Evolutionary conservation across 2,113 vertebrate species (phyloP).

Genomic region (Chinchilla lanigera): DNA sequence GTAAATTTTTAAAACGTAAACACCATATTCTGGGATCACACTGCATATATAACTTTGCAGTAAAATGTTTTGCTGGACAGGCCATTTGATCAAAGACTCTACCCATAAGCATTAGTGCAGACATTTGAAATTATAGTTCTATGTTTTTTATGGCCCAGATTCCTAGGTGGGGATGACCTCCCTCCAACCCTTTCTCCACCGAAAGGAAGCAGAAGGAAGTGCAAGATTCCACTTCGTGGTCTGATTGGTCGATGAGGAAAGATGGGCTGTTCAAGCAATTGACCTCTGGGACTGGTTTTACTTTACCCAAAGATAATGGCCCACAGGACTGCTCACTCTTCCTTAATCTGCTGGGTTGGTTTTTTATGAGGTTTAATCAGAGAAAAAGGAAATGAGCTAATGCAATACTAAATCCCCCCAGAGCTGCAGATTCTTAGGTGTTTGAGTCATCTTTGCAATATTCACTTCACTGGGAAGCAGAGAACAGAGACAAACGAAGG

Average conservation of each 20-base stretch:
- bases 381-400: constrained; percentile 76
- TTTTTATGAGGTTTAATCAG: constrained; percentile 61
- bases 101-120: background rate
- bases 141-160: background rate
- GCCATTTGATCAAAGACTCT: background rate
- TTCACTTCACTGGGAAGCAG: background rate
- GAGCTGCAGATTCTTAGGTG: constrained; percentile 46
- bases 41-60: background rate
- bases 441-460: constrained; percentile 47
- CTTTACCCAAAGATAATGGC: constrained; percentile 59
- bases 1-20: background rate
- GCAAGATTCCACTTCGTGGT: background rate
- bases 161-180: background rate
- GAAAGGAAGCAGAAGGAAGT: background rate
- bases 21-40: background rate
- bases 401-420: constrained; percentile 32
- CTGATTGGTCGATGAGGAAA: background rate
- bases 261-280: background rate
- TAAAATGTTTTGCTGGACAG: background rate
- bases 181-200: background rate
- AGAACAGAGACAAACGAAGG: background rate
- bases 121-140: background rate
- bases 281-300: constrained; percentile 1
- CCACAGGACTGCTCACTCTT: background rate
- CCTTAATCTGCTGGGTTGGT: constrained; percentile 38